Evolutionary conservation across 2,888 invertebrate species (phyloP).

Genomic region (Coleophora deauratella): DNA sequence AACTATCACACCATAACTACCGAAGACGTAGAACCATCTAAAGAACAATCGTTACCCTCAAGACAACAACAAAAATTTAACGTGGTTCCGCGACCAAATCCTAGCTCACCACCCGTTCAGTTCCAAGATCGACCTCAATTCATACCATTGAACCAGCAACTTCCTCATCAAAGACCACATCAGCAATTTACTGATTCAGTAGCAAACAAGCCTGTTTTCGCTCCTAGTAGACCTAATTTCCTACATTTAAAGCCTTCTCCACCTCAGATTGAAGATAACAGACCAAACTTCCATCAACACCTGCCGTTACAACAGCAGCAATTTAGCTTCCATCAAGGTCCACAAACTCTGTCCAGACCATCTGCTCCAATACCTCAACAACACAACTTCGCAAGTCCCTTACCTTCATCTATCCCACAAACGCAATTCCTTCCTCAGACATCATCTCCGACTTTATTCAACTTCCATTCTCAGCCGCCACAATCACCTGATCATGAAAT

Average conservation of each 20-base stretch:
- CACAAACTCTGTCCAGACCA: slow-evolving; percentile 43
- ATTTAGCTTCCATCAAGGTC: slow-evolving; percentile 61
- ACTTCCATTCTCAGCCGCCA: slow-evolving; percentile 55
- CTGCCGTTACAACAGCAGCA: slow-evolving; percentile 44
- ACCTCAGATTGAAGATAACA: slow-evolving; percentile 53
- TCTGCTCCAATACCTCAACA: slow-evolving; percentile 33
- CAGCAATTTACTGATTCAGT: slow-evolving; percentile 53
- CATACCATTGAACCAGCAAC: slow-evolving; percentile 56
- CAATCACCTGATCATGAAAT: slow-evolving; percentile 33
- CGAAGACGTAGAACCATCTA: slow-evolving; percentile 58
- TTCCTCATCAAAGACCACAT: slow-evolving; percentile 61
- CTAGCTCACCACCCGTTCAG: slow-evolving; percentile 43
- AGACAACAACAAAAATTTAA: slow-evolving; percentile 49
- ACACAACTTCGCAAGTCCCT: slow-evolving; percentile 31
- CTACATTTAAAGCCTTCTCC: slow-evolving; percentile 64
- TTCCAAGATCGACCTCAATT: slow-evolving; percentile 52
- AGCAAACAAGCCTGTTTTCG: slow-evolving; percentile 51
- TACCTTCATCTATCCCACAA: slow-evolving; percentile 45
- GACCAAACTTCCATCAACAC: slow-evolving; percentile 51
- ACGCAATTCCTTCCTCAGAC: slow-evolving; percentile 59
- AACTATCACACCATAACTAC: slow-evolving; percentile 70
- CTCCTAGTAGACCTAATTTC: slow-evolving; percentile 53
- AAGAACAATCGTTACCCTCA: slow-evolving; percentile 51
- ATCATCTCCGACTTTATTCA: slow-evolving; percentile 51
- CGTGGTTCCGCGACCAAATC: slow-evolving; percentile 39